Conservation (phyloP, 2,888 invertebrate genomes). For the Lepidochrysops patricia region DNA sequence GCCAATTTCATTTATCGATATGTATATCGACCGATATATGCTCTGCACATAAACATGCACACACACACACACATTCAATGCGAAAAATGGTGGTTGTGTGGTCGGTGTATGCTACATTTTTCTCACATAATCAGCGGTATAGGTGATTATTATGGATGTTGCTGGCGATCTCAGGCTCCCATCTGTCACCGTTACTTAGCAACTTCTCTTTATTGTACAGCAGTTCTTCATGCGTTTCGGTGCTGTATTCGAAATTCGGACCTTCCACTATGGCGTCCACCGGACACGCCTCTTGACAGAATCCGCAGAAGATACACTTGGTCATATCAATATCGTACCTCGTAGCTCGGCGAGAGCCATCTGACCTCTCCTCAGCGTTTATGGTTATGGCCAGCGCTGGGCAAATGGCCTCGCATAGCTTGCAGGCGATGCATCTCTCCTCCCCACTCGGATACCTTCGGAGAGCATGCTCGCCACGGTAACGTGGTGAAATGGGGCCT, state of each 20-base stretch:
- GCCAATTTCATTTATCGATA: too few species aligned
- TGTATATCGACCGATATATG: too few species aligned
- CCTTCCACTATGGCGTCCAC: conserved; percentile 99
- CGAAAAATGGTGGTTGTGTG: too few species aligned
- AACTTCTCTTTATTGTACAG: conserved; percentile 99
- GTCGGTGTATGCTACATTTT: too few species aligned
- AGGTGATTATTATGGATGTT: conserved; percentile 79
- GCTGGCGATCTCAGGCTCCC: conserved; percentile 98
- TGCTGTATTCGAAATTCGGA: conserved; percentile 98
- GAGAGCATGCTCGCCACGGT: conserved; percentile 98
- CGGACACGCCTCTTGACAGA: conserved; percentile 98
- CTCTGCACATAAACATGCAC: too few species aligned
- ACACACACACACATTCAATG: too few species aligned
- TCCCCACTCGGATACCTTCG: conserved; percentile 97
- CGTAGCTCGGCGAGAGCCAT: conserved; percentile 96
- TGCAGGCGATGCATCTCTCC: conserved; percentile 99
- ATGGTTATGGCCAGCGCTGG: conserved; percentile 99
- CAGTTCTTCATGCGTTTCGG: conserved; percentile 97
- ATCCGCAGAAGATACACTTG: conserved; percentile 99
- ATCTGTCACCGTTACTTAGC: conserved; percentile 95
- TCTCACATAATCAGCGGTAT: conserved; percentile 48
- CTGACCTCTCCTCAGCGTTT: conserved; percentile 95
- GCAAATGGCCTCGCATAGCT: conserved; percentile 98
- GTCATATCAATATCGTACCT: conserved; percentile 98
- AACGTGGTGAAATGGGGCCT: conserved; percentile 96